Conservation (phyloP, 2,113 vertebrate genomes). For the Rhizomys pruinosus region DNA sequence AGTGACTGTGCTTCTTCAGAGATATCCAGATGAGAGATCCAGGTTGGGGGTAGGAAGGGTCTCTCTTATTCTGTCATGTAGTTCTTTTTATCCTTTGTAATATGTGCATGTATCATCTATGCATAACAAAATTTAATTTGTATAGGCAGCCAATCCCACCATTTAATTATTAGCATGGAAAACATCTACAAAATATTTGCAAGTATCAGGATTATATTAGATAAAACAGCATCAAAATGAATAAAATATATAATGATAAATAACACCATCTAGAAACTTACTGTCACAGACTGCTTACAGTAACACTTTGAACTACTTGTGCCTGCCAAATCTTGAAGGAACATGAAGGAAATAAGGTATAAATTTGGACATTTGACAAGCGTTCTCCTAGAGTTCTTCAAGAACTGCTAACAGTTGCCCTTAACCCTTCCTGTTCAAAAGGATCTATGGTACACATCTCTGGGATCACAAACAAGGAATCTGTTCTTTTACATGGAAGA, state of each 20-base stretch:
- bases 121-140: slow-evolving; percentile 16
- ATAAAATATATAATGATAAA: not conserved
- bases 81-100: not conserved
- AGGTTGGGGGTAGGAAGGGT: not conserved
- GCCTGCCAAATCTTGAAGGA: not conserved
- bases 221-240: not conserved
- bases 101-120: not conserved
- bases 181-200: too few species aligned
- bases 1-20: not conserved
- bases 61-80: not conserved
- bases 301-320: not conserved
- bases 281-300: not conserved
- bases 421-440: slow-evolving; percentile 18
- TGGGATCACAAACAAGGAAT: not conserved
- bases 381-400: not conserved
- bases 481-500: not conserved
- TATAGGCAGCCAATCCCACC: not conserved
- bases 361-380: not conserved
- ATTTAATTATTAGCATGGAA: too few species aligned
- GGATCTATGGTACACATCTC: not conserved
- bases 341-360: not conserved
- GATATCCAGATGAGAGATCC: not conserved
- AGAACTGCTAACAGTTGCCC: not conserved
- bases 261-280: not conserved
- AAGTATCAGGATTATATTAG: not conserved